Base-by-base conservation (phyloP, 2,113 vertebrate genomes). In the Penelope pileata region DNA sequence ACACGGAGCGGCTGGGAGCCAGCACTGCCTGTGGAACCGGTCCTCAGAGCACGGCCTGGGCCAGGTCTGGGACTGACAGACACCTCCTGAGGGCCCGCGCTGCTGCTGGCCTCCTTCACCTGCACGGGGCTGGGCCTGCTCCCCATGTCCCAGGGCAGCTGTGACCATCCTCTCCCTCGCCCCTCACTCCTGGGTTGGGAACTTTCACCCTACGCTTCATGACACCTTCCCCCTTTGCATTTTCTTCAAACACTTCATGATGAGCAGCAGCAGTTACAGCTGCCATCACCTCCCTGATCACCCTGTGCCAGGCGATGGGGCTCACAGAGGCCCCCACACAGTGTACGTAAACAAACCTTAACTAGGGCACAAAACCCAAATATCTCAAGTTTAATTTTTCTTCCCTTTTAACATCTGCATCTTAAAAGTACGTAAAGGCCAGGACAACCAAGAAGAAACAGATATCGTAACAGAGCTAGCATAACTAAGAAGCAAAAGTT, bases 41-140 rank as follows among this genome's bases (percentile, higher is more conserved):
- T 88, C 58, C 22, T 62, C 73, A 45, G 72, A 68, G 92, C 29
- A 21, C 38, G 34, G 77, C 24, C 23, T 45, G 74, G 91, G 91
- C 89, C 89, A 69, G 74, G 91, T 96, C 89, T 87, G 94, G 58
- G 76, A 91, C 75, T 86, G 86, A n/a, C n/a, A n/a, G n/a, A n/a
- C n/a, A n/a, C n/a, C n/a, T n/a, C n/a, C n/a, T n/a, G n/a, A n/a
- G n/a, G n/a, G n/a, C n/a, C n/a, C n/a, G n/a, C n/a, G n/a, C n/a
- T n/a, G n/a, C n/a, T n/a, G n/a, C n/a, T n/a, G n/a, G n/a, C 42
- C 42, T 43, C 42, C 42, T 15, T 10, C 42, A 43, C 42, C 42
- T 15, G 15, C 42, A 15, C 42, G 42, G 42, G 15, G 51, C 51
- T 12, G 15, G 51, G 51, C 14, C 51, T 53, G 51, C 51, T 16